A percentile compares a stretch with the other conserved stretches of the same genome.
Evolutionary conservation across 2,797 vertebrate genomes (phyloP).

Genomic region (Platalea minor): DNA sequence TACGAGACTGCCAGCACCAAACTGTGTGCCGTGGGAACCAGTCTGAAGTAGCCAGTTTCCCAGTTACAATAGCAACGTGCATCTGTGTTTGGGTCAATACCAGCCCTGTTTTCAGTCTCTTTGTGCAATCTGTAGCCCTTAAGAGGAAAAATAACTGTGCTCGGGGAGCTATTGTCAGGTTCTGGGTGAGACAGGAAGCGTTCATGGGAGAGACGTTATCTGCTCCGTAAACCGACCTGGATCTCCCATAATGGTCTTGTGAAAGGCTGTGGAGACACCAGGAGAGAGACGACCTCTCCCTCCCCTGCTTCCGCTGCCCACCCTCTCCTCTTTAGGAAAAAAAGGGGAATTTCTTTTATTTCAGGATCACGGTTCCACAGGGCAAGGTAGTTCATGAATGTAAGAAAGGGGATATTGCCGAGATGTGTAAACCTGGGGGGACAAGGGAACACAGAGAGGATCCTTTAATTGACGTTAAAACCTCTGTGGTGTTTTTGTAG

Average conservation of each 20-base stretch:
- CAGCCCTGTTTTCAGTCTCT: neutral
- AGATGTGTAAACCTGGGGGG: neutral
- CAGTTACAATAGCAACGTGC: neutral
- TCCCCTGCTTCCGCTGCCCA: neutral
- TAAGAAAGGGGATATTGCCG: neutral
- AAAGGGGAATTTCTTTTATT: neutral
- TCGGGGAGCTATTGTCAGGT: slow-evolving; percentile 17
- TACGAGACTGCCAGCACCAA: slow-evolving; percentile 40
- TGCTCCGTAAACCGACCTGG: neutral
- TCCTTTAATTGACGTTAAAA: neutral
- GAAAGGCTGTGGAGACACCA: neutral
- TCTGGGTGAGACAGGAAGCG: slow-evolving; percentile 42
- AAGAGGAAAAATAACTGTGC: neutral
- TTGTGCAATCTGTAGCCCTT: neutral
- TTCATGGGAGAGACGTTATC: neutral
- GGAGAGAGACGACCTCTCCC: neutral
- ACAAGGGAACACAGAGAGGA: neutral
- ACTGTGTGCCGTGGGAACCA: neutral
- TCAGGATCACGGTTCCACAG: neutral
- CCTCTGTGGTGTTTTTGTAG: slow-evolving; percentile 68
- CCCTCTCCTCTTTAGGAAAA: neutral
- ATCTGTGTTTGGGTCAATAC: slow-evolving; percentile 9
- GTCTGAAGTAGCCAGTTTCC: neutral
- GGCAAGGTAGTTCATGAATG: neutral
- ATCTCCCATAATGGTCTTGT: neutral